A percentile compares a stretch with the other conserved stretches of the same genome.
Evolutionary conservation across 2,797 vertebrate species (phyloP).

Genomic region (Semotilus atromaculatus): DNA sequence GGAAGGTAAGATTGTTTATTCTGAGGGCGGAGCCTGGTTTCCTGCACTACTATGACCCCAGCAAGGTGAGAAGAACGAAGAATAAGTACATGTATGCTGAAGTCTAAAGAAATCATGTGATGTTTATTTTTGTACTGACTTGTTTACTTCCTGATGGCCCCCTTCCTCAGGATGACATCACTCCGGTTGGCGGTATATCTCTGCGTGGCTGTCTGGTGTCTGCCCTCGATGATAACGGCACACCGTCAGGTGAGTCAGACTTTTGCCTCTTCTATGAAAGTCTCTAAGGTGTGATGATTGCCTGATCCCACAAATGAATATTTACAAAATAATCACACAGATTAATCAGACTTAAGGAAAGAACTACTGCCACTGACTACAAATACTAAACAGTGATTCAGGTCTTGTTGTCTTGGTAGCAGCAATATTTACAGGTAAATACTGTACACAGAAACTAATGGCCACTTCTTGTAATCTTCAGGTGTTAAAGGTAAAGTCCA

Average conservation of each 20-base stretch:
- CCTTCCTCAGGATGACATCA: constrained; percentile 86
- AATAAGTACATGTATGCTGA: not conserved
- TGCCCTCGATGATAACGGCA: constrained; percentile 90
- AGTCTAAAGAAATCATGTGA: not conserved
- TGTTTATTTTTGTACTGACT: constrained; percentile 51
- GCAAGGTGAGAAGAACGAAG: constrained; percentile 78
- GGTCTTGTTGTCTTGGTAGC: not conserved
- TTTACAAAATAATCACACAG: constrained; percentile 16
- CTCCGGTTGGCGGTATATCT: constrained; percentile 88
- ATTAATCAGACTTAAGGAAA: not conserved
- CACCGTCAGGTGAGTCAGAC: constrained; percentile 86
- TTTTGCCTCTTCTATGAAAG: constrained; percentile 7
- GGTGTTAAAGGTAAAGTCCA: constrained; percentile 95
- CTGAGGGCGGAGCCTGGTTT: constrained; percentile 90
- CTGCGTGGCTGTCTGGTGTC: constrained; percentile 91
- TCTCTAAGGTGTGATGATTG: constrained; percentile 10
- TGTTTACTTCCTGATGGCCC: constrained; percentile 63
- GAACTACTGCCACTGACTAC: not conserved
- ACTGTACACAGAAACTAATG: not conserved
- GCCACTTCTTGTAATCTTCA: constrained; percentile 60
- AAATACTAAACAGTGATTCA: not conserved
- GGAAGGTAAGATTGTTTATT: constrained; percentile 95
- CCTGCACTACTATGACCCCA: constrained; percentile 94
- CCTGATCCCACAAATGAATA: not conserved
- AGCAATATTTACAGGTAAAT: constrained; percentile 4